phyloP scores from a whole-genome alignment of 2,113 vertebrate species.

The Phalacrocorax aristotelis region DNA sequence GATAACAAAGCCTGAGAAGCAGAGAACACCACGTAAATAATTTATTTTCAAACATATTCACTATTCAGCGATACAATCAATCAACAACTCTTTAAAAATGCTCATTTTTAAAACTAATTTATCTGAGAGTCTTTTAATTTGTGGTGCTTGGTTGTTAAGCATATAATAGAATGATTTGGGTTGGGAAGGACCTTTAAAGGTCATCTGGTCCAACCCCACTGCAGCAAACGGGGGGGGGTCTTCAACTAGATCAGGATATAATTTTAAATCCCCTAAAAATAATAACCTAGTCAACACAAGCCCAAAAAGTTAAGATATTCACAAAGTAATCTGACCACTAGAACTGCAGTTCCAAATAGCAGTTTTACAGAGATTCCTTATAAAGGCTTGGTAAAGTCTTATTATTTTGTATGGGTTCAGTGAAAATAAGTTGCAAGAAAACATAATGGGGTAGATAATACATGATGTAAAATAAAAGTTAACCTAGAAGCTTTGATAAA shows the following conservation, averaged over 20 bases:
- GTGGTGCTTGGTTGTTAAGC: neutral
- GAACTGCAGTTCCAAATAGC: neutral
- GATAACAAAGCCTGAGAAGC: neutral
- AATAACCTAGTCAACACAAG: neutral
- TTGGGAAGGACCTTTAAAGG: neutral
- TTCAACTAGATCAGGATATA: neutral
- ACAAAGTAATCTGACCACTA: neutral
- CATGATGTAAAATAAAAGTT: neutral
- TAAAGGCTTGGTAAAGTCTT: neutral
- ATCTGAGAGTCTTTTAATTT: neutral
- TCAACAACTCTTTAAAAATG: neutral
- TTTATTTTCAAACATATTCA: neutral
- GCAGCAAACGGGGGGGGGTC: neutral
- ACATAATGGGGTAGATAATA: fast-evolving
- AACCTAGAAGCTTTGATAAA: neutral
- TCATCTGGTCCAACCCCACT: neutral
- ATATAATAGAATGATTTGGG: neutral
- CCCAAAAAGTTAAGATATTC: neutral
- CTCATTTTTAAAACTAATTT: neutral
- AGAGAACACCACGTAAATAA: neutral
- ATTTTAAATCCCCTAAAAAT: neutral
- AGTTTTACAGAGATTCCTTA: neutral
- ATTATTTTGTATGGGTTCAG: neutral
- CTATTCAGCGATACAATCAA: neutral
- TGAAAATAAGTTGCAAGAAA: neutral